These are phyloP conservation scores for Lepisosteus osseus DNA, from an alignment of 2,113 vertebrate species.

Conservation along the genomic window DNA sequence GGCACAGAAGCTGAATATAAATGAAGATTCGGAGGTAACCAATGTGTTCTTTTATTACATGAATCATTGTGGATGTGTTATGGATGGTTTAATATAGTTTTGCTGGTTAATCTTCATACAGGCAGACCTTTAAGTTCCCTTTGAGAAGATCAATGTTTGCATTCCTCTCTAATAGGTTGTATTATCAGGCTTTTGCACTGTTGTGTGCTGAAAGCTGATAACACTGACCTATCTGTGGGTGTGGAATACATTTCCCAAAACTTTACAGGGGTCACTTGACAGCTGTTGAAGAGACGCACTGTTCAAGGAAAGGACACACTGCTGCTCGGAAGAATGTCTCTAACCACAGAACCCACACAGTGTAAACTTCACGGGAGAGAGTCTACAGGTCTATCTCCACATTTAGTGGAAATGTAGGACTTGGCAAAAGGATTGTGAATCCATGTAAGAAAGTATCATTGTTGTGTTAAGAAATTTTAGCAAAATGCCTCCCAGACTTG, in stretches of 20 bases:
- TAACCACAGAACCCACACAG: background rate
- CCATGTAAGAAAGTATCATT: too few species aligned
- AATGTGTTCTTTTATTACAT: too few species aligned
- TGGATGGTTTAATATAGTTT: constrained; percentile 15
- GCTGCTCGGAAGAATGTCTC: background rate
- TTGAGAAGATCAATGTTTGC: constrained; percentile 11
- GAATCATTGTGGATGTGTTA: background rate
- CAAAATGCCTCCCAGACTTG: too few species aligned
- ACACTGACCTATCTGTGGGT: background rate
- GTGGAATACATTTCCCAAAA: constrained; percentile 1
- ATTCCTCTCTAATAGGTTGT: constrained; percentile 7
- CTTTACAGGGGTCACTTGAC: background rate
- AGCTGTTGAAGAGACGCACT: background rate
- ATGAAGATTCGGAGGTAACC: too few species aligned
- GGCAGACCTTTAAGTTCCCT: too few species aligned
- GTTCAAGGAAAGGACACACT: background rate
- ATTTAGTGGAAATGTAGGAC: too few species aligned
- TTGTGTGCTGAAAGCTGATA: background rate
- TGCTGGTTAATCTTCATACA: background rate
- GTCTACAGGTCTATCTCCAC: background rate
- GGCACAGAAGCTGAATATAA: too few species aligned
- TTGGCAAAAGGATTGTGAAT: too few species aligned
- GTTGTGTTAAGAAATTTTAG: too few species aligned
- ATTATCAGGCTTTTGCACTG: background rate
- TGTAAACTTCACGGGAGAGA: background rate